These are phyloP conservation scores for Ferdinandea cuprea DNA, from an alignment of 2,888 invertebrate genomes.

Conservation along the genomic window DNA sequence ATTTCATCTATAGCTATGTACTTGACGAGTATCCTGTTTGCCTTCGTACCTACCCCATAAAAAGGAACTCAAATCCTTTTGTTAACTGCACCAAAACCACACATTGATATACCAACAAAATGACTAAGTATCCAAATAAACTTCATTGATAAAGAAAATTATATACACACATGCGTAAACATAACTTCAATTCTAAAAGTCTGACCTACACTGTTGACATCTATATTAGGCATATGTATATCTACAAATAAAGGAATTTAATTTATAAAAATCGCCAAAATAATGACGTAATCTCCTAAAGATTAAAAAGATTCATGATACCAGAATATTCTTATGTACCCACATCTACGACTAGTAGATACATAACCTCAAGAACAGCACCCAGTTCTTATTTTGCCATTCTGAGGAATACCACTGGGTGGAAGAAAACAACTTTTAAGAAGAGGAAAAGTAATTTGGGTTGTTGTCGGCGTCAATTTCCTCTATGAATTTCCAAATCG, in stretches of 20 bases:
- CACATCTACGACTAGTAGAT: too few species aligned
- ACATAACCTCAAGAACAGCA: slow-evolving; percentile 16
- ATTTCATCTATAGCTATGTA: neutral
- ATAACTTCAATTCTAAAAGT: slow-evolving; percentile 1
- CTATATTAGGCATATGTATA: neutral
- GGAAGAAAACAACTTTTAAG: slow-evolving; percentile 30
- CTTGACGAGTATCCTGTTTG: neutral
- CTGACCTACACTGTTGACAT: slow-evolving; percentile 12
- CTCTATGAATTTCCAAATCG: slow-evolving; percentile 70
- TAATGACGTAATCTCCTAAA: slow-evolving; percentile 61
- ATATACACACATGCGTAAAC: neutral
- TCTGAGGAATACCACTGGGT: neutral
- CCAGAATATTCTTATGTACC: neutral
- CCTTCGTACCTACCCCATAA: neutral
- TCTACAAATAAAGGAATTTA: slow-evolving; percentile 20
- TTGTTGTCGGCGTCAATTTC: slow-evolving; percentile 70
- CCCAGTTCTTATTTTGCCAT: slow-evolving; percentile 9
- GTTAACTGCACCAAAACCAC: slow-evolving; percentile 8
- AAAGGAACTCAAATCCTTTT: neutral
- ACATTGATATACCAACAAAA: slow-evolving; percentile 17
- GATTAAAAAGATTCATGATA: slow-evolving; percentile 29
- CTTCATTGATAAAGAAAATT: slow-evolving; percentile 24
- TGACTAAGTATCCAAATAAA: neutral
- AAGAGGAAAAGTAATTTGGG: slow-evolving; percentile 67
- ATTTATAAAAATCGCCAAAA: slow-evolving; percentile 35